These are phyloP conservation scores for Cettia cetti DNA, from an alignment of 2,113 vertebrate genomes.

Conservation along the genomic window DNA sequence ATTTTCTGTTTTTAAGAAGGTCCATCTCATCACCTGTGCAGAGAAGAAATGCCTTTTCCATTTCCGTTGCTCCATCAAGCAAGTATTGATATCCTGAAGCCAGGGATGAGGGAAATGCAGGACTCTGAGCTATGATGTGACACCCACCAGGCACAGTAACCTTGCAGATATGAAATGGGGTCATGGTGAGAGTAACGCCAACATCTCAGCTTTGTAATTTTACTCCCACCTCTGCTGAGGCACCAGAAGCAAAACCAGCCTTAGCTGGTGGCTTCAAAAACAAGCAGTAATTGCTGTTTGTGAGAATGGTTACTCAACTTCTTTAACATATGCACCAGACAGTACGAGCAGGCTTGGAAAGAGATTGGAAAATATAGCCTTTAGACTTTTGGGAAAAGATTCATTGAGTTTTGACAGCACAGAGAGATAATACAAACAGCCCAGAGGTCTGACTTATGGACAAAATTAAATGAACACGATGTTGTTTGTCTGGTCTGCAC, in stretches of 20 bases:
- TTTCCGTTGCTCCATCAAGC: neutral
- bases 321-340: neutral
- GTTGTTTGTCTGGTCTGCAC: neutral
- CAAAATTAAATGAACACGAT: neutral
- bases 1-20: neutral
- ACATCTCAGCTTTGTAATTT: neutral
- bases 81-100: neutral
- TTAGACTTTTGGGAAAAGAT: neutral
- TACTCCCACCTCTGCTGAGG: neutral
- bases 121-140: neutral
- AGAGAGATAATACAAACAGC: neutral
- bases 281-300: neutral
- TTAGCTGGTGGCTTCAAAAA: neutral
- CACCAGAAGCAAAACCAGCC: neutral
- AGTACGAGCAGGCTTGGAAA: neutral
- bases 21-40: neutral
- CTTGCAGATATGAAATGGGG: rapidly evolving
- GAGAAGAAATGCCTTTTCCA: neutral
- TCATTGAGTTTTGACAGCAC: neutral
- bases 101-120: neutral
- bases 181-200: neutral
- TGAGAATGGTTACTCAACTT: neutral
- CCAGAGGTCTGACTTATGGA: neutral
- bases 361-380: neutral
- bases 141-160: neutral